Conservation (phyloP, 1,140 invertebrate species). For the Arctopsyche grandis region DNA sequence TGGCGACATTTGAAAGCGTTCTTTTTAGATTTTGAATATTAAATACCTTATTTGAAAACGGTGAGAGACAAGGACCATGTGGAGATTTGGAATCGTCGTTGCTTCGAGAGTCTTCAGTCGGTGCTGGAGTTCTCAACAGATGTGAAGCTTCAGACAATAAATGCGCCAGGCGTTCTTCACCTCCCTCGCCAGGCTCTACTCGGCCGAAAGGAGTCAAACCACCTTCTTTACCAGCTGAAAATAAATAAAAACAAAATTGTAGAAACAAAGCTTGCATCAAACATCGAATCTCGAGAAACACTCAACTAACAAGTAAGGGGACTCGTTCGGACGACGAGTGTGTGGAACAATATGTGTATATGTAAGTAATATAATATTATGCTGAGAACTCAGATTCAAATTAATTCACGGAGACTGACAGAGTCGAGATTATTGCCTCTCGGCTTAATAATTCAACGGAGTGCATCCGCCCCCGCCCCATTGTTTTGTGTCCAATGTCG, state of each 20-base stretch:
- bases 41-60: constrained; percentile 72
- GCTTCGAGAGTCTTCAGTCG: constrained; percentile 73
- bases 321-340: background rate
- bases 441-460: constrained; percentile 4
- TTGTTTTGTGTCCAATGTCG: constrained; percentile 32
- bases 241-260: background rate
- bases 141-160: constrained; percentile 92
- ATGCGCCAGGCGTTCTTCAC: constrained; percentile 92
- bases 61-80: constrained; percentile 77
- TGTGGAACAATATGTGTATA: background rate
- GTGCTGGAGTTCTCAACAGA: constrained; percentile 69
- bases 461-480: constrained; percentile 27
- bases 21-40: background rate
- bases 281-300: background rate
- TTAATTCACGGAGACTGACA: background rate
- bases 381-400: background rate
- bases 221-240: constrained; percentile 81
- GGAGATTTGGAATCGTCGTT: constrained; percentile 87
- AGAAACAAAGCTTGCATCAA: background rate
- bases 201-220: constrained; percentile 79
- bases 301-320: no score
- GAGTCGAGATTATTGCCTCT: background rate
- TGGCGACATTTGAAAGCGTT: no score
- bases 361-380: background rate
- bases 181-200: constrained; percentile 82